phyloP scores from a whole-genome alignment of 35 echinoderm and acorn worm species.

The Heliocidaris erythrogramma region DNA sequence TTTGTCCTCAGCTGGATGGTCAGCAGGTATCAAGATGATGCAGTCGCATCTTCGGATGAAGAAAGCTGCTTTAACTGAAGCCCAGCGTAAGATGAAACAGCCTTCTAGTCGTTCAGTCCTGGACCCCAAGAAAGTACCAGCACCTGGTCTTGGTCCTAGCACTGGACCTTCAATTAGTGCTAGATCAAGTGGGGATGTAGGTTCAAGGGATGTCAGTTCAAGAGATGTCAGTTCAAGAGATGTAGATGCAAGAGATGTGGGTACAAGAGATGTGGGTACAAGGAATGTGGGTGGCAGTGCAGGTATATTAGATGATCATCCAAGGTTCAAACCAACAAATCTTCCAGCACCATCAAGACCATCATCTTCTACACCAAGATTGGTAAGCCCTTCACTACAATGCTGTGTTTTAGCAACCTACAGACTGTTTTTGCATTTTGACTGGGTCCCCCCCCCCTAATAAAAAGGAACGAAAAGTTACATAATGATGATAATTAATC shows the following conservation, averaged over 20 bases:
- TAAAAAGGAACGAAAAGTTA: too few relatives aligned
- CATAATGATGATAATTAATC: too few relatives aligned
- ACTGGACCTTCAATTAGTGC: background rate
- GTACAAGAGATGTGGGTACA: background rate
- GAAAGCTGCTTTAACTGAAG: constrained; percentile 95
- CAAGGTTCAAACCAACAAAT: background rate
- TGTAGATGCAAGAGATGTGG: too few relatives aligned
- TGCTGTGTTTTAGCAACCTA: too few relatives aligned
- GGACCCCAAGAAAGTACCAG: constrained; percentile 80
- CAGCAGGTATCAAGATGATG: constrained; percentile 98
- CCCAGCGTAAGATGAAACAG: constrained; percentile 83
- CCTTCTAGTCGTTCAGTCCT: constrained; percentile 83
- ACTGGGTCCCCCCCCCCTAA: too few relatives aligned
- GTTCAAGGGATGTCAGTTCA: background rate
- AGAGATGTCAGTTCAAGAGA: too few relatives aligned
- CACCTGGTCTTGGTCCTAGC: background rate
- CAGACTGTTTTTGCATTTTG: too few relatives aligned
- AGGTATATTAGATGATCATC: background rate
- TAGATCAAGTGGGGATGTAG: background rate
- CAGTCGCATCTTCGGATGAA: constrained; percentile 96
- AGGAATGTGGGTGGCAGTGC: background rate
- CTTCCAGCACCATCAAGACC: background rate
- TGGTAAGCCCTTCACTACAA: background rate
- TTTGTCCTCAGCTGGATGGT: constrained; percentile 85
- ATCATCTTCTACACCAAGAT: background rate